These are phyloP conservation scores for Philhelius pedissequus DNA, from an alignment of 2,888 invertebrate species.

Conservation along the genomic window DNA sequence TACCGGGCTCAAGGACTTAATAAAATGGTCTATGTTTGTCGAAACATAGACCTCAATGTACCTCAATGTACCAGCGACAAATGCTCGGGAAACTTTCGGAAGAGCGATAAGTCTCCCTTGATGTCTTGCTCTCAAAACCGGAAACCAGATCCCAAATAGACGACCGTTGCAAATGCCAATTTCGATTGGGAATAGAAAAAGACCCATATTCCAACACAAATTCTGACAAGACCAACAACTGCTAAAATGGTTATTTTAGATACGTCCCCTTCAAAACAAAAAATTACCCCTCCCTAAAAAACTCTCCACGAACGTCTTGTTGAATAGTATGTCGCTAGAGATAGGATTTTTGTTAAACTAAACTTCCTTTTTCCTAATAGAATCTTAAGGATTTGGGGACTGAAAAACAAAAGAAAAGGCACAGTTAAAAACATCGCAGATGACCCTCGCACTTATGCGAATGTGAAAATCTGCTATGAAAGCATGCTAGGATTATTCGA, in stretches of 20 bases:
- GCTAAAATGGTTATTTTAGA: fast-evolving
- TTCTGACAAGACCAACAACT: neutral
- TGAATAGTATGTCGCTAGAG: neutral
- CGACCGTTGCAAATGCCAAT: too few species aligned
- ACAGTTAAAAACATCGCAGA: neutral
- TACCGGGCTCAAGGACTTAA: neutral
- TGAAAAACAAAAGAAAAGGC: neutral
- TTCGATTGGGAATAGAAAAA: too few species aligned
- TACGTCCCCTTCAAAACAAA: neutral
- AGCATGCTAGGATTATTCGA: neutral
- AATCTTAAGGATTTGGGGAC: neutral
- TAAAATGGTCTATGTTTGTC: neutral
- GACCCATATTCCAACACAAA: neutral
- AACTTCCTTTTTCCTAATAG: neutral
- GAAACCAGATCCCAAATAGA: neutral
- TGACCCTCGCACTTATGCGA: neutral
- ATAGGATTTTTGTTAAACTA: neutral
- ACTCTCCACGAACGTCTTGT: neutral
- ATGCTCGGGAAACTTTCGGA: neutral
- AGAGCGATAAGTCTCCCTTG: neutral
- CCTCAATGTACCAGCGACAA: neutral
- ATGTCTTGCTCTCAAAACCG: neutral
- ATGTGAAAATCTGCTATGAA: neutral
- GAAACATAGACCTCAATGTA: neutral
- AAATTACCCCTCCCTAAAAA: neutral